Base-by-base conservation (phyloP, 1,140 invertebrate species). In the Trichonephila clavipes region DNA sequence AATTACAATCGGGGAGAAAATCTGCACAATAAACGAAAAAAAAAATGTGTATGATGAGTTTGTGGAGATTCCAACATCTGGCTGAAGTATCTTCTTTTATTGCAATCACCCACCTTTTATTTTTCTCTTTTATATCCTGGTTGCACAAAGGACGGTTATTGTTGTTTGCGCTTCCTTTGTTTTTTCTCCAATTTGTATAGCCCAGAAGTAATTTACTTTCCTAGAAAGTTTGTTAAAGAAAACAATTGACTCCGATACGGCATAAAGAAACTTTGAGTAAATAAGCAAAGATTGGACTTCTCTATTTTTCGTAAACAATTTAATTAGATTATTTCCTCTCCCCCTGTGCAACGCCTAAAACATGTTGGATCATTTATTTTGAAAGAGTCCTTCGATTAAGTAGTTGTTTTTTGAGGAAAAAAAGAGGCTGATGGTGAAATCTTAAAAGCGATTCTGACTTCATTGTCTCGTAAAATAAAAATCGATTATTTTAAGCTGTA, bases 1-100 rank as follows among this genome's bases (percentile, higher is more conserved):
- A 91, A 83, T 91, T 91, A 85, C 90, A 64, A 91, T 83, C 90
- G 77, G 90, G 28, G n/a, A 59, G 88, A 28, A 91, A 83, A 91
- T 85, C 61, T 90, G 88, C 64, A 61, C 69, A 91, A 83, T 44
- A 16, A 34, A 16, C 4, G 51, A 3, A 44, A 83, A 69, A n/a
- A 69, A 44, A 81, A 90, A 81, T 77, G 62, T 62, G 19, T 90
- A 85, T 81, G 90, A 91, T 64, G 72, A 83, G 81, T 59, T 85
- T 77, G 59, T 91, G 90, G 77, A 91, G 51, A 64, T 81, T 19
- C 16, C n/a, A 64, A 44, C 77, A 91, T 66, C 77, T 91, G 77
- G 40, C n/a, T 72, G 66, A 34, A 89, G 88, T 89, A 89, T 89
- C 77, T 83, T 82, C 90, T 91, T 90, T 91, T 91, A 83, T 83